Percentiles rank a stretch among this genome's conserved stretches.
Evolutionary conservation across 1,140 invertebrate species (phyloP).

Genomic region (Doryteuthis pealeii): DNA sequence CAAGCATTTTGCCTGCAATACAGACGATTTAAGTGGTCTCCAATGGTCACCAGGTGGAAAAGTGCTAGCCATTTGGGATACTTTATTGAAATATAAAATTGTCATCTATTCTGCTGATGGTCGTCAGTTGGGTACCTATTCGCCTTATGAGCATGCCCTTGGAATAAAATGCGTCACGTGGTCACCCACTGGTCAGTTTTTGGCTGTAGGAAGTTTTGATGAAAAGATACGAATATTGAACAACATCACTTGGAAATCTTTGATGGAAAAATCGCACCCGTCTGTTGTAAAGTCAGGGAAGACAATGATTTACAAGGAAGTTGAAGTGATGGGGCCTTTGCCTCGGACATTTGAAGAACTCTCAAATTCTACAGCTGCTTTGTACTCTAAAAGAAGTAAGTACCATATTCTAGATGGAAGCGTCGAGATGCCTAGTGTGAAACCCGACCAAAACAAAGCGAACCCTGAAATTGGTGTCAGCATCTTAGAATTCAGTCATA

Average conservation of each 20-base stretch:
- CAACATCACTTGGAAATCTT: constrained; percentile 60
- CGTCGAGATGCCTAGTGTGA: constrained; percentile 47
- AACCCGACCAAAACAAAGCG: constrained; percentile 56
- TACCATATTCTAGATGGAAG: constrained; percentile 25
- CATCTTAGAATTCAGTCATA: constrained; percentile 51
- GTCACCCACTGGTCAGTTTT: constrained; percentile 62
- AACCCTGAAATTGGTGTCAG: constrained; percentile 58
- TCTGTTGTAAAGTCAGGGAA: constrained; percentile 32
- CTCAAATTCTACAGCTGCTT: constrained; percentile 33
- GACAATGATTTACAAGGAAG: constrained; percentile 49
- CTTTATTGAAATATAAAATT: constrained; percentile 55
- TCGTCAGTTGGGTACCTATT: constrained; percentile 54
- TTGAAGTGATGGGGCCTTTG: constrained; percentile 37
- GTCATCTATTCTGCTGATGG: constrained; percentile 61
- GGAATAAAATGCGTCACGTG: constrained; percentile 60
- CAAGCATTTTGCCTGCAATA: constrained; percentile 61
- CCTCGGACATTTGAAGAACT: constrained; percentile 29
- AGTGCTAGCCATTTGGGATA: constrained; percentile 60
- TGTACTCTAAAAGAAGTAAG: constrained; percentile 48
- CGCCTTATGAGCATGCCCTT: constrained; percentile 59
- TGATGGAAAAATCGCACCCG: constrained; percentile 47
- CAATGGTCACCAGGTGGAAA: constrained; percentile 59
- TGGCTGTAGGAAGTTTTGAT: constrained; percentile 62
- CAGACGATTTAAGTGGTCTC: constrained; percentile 58
- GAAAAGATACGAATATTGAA: constrained; percentile 60